Percentiles rank a stretch among this genome's conserved stretches.
These are phyloP conservation scores for Notoglanidium macrostoma DNA, from an alignment of 2,797 vertebrate species.

Conservation along the genomic window DNA sequence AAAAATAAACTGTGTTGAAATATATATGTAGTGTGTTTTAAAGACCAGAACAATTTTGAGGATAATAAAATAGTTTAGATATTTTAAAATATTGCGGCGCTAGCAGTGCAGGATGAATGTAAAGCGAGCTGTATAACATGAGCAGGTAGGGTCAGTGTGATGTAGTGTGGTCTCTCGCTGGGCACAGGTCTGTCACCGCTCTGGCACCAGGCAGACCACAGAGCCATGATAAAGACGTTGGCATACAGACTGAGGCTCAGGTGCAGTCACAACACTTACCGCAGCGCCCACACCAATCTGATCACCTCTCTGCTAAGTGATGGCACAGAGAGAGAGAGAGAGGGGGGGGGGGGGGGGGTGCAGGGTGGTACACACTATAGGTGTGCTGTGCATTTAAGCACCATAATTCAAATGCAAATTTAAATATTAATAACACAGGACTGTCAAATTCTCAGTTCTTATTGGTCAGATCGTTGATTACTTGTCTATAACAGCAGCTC, in stretches of 20 bases:
- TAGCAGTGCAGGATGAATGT: not conserved
- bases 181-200: slow-evolving; percentile 47
- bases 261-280: slow-evolving; percentile 68
- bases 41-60: not conserved
- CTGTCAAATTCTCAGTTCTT: not conserved
- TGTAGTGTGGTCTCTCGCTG: slow-evolving; percentile 35
- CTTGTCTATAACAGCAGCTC: not conserved
- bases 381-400: not conserved
- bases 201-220: slow-evolving; percentile 43
- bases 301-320: slow-evolving; percentile 69
- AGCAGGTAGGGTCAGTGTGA: slow-evolving; percentile 31
- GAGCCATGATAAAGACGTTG: slow-evolving; percentile 74
- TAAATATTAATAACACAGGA: not conserved
- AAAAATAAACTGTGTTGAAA: not conserved
- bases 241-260: slow-evolving; percentile 70
- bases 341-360: not conserved
- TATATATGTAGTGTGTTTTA: not conserved
- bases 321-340: slow-evolving; percentile 61
- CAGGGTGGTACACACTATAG: not conserved
- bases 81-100: not conserved
- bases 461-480: not conserved
- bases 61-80: not conserved
- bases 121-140: slow-evolving; percentile 7
- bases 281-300: slow-evolving; percentile 66
- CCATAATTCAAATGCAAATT: not conserved